phyloP scores from a whole-genome alignment of 2,888 invertebrate genomes.

The Sialis lutaria region DNA sequence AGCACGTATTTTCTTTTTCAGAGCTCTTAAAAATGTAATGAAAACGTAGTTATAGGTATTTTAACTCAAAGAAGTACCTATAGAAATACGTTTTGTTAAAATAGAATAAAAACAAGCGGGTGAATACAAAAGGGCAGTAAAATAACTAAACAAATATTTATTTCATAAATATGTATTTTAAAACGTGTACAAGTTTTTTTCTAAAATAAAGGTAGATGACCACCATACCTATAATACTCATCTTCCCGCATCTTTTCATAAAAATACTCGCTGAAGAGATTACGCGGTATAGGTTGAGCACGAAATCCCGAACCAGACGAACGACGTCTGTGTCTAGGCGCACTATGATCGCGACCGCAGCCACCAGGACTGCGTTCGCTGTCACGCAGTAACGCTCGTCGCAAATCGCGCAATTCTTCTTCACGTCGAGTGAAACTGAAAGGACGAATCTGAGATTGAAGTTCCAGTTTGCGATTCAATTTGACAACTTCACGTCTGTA shows the following conservation, averaged over 20 bases:
- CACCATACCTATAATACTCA: conserved; percentile 44
- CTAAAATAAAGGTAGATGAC: neutral
- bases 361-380: conserved; percentile 25
- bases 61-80: too few relatives aligned
- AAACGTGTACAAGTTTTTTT: neutral
- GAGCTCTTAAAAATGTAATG: conserved; percentile 20
- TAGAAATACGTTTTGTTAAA: too few relatives aligned
- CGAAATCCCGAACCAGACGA: conserved; percentile 35
- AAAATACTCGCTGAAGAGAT: conserved; percentile 50
- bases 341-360: conserved; percentile 14
- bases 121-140: too few relatives aligned
- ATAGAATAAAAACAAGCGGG: too few relatives aligned
- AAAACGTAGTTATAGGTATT: too few relatives aligned
- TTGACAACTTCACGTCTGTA: conserved; percentile 37
- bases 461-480: conserved; percentile 38
- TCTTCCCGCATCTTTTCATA: conserved; percentile 55
- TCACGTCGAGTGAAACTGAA: conserved; percentile 44
- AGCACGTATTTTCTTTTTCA: conserved; percentile 49
- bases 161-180: too few relatives aligned
- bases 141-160: too few relatives aligned
- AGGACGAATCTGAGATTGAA: conserved; percentile 45
- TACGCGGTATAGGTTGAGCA: conserved; percentile 51
- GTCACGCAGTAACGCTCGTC: conserved; percentile 14
- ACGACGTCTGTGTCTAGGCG: conserved; percentile 21
- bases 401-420: conserved; percentile 29